Evolutionary conservation across 2,797 vertebrate genomes (phyloP), one percentile per base, ranked within the genome.

Genomic region (Moxostoma hubbsi): DNA sequence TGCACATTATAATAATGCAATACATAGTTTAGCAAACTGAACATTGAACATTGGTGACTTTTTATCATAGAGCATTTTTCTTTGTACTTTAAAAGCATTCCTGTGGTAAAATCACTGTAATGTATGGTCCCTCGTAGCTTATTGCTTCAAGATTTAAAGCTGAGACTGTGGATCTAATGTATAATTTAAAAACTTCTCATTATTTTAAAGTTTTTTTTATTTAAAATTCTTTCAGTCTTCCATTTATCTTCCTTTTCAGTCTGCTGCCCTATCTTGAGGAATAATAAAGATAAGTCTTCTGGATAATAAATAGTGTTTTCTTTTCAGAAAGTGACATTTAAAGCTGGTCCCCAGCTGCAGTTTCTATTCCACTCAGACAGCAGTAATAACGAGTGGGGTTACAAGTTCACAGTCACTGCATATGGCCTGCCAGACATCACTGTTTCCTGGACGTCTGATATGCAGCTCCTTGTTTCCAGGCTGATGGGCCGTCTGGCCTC

Each of bases 321-420:
- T 45, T 13, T 81, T 16, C 86, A 99, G 98, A 98, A 98, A 92
- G 96, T 98, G 86, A 99, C 96, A 1, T 99, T 98, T 86, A 98
- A 98, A 84, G 93, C 95, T 2, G 98, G 98, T 69, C 97, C 97
- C 85, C 96, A 97, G 91, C 95, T 99, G 77, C 98, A 98, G 92
- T 99, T 99, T 93, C 95, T 99, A 84, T 99, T 99, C 91, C 97
- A 98, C 93, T 99, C 98, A 15, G 97, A 99, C 86, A 98, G 95
- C 93, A 99, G 95, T 82, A 98, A 98, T 87, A 98, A 97, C 6
- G 97, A 99, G 90, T 99, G 98, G 98, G 97, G 98, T 77, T 99
- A 98, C 92, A 98, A 97, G 90, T 99, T 99, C 86, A 93, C 93
- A 0, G 95, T 99, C 84, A 98, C 96, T 0, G 97, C 98, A 1